Percentiles rank a stretch among this genome's conserved stretches.
Conservation (phyloP, 1,140 invertebrate genomes). For the Drosophila elegans region DNA sequence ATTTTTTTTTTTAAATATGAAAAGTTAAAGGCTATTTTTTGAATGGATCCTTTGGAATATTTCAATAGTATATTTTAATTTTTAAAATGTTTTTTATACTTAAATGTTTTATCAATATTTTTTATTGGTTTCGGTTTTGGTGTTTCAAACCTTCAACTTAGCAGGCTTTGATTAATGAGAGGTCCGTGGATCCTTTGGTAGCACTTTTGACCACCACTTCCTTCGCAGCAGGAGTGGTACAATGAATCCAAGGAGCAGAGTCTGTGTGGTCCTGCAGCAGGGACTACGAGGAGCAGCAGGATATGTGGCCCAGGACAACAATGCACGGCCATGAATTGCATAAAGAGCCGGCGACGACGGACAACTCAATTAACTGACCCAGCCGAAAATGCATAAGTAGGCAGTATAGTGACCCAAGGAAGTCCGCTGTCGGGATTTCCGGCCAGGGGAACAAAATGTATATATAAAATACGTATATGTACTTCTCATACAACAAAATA, state of each 20-base stretch:
- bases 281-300: slow-evolving; percentile 57
- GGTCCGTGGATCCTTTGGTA: not conserved
- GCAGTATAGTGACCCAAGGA: slow-evolving; percentile 48
- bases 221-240: slow-evolving; percentile 22
- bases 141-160: too few relatives aligned
- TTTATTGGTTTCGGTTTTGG: too few relatives aligned
- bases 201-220: not conserved
- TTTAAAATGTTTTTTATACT: too few relatives aligned
- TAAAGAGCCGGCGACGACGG: slow-evolving; percentile 51
- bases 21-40: too few relatives aligned
- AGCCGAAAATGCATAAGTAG: slow-evolving; percentile 58
- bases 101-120: too few relatives aligned
- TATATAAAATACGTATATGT: not conserved
- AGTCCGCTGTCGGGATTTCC: slow-evolving; percentile 54
- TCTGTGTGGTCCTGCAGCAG: slow-evolving; percentile 60
- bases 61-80: too few relatives aligned
- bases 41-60: too few relatives aligned
- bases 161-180: not conserved
- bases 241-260: slow-evolving; percentile 19
- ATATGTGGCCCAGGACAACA: slow-evolving; percentile 68
- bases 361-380: slow-evolving; percentile 73
- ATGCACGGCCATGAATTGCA: slow-evolving; percentile 75
- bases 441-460: slow-evolving; percentile 34
- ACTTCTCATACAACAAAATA: slow-evolving; percentile 5
- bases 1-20: too few relatives aligned